Base-by-base conservation (phyloP, 1,140 invertebrate genomes). In the Brachionus angularis region DNA sequence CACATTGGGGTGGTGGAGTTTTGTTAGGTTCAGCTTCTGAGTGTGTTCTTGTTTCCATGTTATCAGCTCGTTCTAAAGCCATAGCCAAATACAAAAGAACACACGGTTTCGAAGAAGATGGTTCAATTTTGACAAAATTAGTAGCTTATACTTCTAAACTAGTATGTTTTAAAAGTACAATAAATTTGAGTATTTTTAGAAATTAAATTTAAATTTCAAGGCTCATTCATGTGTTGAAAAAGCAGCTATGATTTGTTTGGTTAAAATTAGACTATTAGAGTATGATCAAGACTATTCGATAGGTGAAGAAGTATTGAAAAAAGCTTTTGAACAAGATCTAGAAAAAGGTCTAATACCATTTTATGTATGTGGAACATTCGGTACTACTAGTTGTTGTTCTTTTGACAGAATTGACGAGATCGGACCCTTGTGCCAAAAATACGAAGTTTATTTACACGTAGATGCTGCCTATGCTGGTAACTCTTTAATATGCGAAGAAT, bases 201-300 rank as follows among this genome's bases (percentile, higher is more conserved):
- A n/a, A n/a, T n/a, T n/a, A n/a, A n/a, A n/a, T n/a, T n/a, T n/a
- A n/a, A n/a, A n/a, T n/a, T n/a, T n/a, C n/a, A n/a, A n/a, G 85
- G 91, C 95, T 25, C 96, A 99, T 81, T 97, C 93, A 16, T 97
- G 92, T 79, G 94, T 98, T 7, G 96, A 99, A 83, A 99, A 98
- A 80, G 93, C 93, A 12, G 96, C 94, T 0, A 98, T 98, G 93
- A 98, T 99, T 74, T 89, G 88, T 74, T 95, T 98, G 77, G 94
- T 98, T 0, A 98, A 98, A 79, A 83, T 99, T 71, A 84, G 95
- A 71, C 97, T 98, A 76, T 83, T 99, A 27, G 94, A 98, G 77
- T 91, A 94, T 0, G 96, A 99, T 80, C 89, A 93, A 72, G 88
- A 93, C 72, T 93, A 90, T 76, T 88, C 89, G n/a, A 84, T 99